Base-by-base conservation (phyloP, 2,888 invertebrate genomes). In the Lissocephala sabroskyi region DNA sequence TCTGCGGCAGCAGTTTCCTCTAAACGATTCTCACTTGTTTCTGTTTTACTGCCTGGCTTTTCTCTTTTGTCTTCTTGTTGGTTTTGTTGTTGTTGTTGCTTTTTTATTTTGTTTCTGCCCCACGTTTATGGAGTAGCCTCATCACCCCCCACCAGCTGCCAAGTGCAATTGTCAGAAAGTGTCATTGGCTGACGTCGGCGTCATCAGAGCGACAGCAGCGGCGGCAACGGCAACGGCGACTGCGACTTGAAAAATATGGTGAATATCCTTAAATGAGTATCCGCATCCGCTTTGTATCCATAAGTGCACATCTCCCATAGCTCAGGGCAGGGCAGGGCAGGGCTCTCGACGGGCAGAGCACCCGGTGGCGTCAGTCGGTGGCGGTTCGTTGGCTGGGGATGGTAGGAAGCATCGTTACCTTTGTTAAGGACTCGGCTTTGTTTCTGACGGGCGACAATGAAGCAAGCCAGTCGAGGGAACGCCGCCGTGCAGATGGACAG, bases 111-210 rank as follows among this genome's bases (percentile, higher is more conserved):
- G 14, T 36, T 30, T 26, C 44, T 23, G n/a, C n/a, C n/a, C n/a
- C n/a, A n/a, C 23, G n/a, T 6, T 18, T 19, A 18, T 14, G 7
- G 23, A 23, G 23, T 23, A 23, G 23, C 40, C 49, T 30, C 42
- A 42, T 51, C 44, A 46, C 44, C 45, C 45, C 39, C 52, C 37
- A 43, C 35, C 59, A 60, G 75, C 62, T 63, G 62, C 61, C 71
- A 75, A 76, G 76, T 76, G 76, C 73, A 77, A 79, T 76, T 76
- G 76, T 76, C 79, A 71, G 75, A 75, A 79, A 76, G 76, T 79
- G 79, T 79, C 76, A 76, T 76, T 76, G 78, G 79, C 79, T 77
- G 75, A 59, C 57, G 61, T 56, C 57, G 56, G 28, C 54, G 41
- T 56, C 45, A 41, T 53, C 28, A 40, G n/a, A 17, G 47, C 35